Evolutionary conservation across 2,113 vertebrate species (phyloP).

Genomic region (Carollia perspicillata): DNA sequence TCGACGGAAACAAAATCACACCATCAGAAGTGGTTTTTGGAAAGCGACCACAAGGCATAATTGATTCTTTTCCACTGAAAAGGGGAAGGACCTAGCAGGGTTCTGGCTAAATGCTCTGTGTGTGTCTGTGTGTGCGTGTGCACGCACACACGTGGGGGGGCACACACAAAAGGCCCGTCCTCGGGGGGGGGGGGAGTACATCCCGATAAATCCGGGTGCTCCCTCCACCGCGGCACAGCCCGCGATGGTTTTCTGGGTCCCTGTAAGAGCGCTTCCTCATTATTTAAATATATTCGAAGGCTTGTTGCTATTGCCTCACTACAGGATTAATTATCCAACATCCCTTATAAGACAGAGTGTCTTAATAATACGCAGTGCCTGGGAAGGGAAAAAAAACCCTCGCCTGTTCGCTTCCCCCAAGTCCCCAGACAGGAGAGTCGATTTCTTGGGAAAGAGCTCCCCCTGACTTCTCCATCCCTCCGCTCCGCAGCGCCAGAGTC

Average conservation of each 20-base stretch:
- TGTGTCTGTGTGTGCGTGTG: background rate
- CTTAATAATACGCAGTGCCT: conserved; percentile 79
- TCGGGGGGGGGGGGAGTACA: conserved; percentile 66
- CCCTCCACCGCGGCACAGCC: conserved; percentile 70
- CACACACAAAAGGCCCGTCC: conserved; percentile 63
- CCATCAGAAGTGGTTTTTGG: conserved; percentile 76
- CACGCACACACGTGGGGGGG: background rate
- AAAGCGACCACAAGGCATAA: conserved; percentile 74
- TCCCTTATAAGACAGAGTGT: conserved; percentile 82
- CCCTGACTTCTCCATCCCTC: conserved; percentile 83
- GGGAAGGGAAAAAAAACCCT: conserved; percentile 57
- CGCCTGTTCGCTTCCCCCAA: conserved; percentile 73
- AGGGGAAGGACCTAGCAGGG: conserved; percentile 75
- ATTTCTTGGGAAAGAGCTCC: conserved; percentile 88
- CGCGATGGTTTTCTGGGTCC: conserved; percentile 76
- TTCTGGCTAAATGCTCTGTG: conserved; percentile 57
- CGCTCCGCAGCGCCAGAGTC: conserved; percentile 65
- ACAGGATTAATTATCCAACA: conserved; percentile 82
- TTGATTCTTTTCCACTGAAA: conserved; percentile 78
- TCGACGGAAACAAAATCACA: conserved; percentile 75
- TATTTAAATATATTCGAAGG: conserved; percentile 84
- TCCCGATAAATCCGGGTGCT: conserved; percentile 75
- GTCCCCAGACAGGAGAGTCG: conserved; percentile 55
- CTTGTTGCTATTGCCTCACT: conserved; percentile 79
- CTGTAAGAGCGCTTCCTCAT: conserved; percentile 81